These are phyloP conservation scores for Gallinago solitaria DNA, from an alignment of 2,797 vertebrate genomes.

Conservation along the genomic window DNA sequence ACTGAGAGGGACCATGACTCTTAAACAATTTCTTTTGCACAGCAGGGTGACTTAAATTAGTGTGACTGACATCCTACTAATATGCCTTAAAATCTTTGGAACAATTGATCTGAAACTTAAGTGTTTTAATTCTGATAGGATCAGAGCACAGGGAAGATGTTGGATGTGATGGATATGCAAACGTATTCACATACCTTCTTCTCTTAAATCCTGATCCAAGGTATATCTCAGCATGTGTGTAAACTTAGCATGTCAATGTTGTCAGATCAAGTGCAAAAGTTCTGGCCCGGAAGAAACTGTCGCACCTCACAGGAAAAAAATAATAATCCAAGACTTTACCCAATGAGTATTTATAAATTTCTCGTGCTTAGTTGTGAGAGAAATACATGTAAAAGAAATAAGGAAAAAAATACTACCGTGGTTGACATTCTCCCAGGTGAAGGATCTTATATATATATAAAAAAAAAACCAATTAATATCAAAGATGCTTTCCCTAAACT, in stretches of 20 bases:
- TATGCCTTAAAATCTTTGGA: neutral
- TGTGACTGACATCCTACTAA: constrained; percentile 12
- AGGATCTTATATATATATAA: neutral
- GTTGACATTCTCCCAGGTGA: neutral
- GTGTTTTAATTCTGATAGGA: neutral
- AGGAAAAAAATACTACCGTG: neutral
- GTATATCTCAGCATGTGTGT: neutral
- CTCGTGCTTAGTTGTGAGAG: neutral
- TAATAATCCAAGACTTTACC: neutral
- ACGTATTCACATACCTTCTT: neutral
- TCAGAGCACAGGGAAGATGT: neutral
- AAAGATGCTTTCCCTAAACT: neutral
- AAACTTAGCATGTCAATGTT: neutral
- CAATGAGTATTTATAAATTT: neutral
- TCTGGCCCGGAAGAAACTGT: neutral
- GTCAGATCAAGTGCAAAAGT: neutral
- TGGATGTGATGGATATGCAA: neutral
- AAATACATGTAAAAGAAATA: neutral
- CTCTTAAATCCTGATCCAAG: neutral
- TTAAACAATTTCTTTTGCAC: constrained; percentile 13
- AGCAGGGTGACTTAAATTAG: constrained; percentile 25
- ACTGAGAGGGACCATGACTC: neutral
- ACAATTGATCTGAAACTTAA: constrained; percentile 18
- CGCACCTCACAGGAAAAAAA: neutral
- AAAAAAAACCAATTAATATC: neutral